phyloP scores from a whole-genome alignment of 2,888 invertebrate species.

The Arge pagana region DNA sequence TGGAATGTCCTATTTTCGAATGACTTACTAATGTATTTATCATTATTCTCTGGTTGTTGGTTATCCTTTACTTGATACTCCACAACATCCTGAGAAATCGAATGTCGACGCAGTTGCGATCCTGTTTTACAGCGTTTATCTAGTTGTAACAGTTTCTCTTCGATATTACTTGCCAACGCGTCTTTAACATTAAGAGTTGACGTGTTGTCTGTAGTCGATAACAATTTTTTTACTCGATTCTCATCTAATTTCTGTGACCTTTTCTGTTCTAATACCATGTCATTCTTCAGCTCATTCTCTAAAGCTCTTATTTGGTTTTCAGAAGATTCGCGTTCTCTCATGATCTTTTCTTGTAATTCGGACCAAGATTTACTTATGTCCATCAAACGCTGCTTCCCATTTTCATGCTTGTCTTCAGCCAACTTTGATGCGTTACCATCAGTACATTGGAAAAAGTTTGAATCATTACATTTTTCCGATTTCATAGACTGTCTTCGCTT shows the following conservation, averaged over 20 bases:
- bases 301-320: constrained; percentile 30
- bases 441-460: too few relatives aligned
- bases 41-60: background rate
- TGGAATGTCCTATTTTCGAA: background rate
- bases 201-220: background rate
- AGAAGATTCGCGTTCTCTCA: constrained; percentile 32
- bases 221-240: background rate
- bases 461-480: background rate
- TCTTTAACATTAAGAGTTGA: background rate
- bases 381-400: constrained; percentile 26
- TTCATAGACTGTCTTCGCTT: background rate
- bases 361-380: constrained; percentile 34
- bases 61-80: background rate
- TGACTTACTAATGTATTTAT: background rate
- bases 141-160: constrained; percentile 7
- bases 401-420: constrained; percentile 19
- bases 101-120: constrained; percentile 1
- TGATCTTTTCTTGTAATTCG: constrained; percentile 33
- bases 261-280: background rate
- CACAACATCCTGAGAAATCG: constrained; percentile 12
- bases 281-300: constrained; percentile 19
- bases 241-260: constrained; percentile 1
- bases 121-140: constrained; percentile 7
- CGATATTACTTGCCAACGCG: constrained; percentile 1
- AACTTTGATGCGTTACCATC: constrained; percentile 5